Evolutionary conservation across 2,888 invertebrate species (phyloP), one percentile per base, ranked within the genome.

Genomic region (Ophion ventricosus): DNA sequence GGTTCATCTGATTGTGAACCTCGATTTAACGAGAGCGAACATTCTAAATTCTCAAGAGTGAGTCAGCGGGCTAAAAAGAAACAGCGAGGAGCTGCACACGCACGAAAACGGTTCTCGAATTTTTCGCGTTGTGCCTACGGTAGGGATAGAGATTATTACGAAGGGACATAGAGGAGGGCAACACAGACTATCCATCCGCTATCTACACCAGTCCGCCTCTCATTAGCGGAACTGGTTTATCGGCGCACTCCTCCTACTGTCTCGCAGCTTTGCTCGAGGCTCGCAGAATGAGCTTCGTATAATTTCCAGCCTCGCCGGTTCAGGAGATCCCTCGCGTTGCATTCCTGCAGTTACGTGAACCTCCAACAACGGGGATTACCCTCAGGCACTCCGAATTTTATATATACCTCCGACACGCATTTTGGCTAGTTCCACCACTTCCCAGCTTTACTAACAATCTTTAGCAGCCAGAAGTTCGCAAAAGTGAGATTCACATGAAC

Each of bases 171-270:
- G 80, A 82, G 75, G 79, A 72, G 77, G 85, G 80, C 80, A 61
- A 82, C 78, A 59, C 59, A 59, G 20, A 70, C 57, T 66, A 63
- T 59, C 23, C 59, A 56, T 85, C 72, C 49, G 80, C 85, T 88
- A 87, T 87, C 87, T 87, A 86, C 85, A 87, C 86, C 87, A 59
- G 82, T 85, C 85, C 85, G 86, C 80, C 86, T 87, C 86, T 88
- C 87, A 88, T 88, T 88, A 88, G 86, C 83, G 81, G 83, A 88
- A 88, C 87, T 88, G 87, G 88, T 88, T 88, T 87, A 88, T 88
- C 88, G 84, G 85, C 78, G 73, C 84, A 80, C 84, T 75, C 61
- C 75, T 43, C 66, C 75, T 81, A 25, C 76, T 73, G 67, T 79
- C 63, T 67, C 72, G 66, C 63, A 82, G 76, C 70, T 80, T 61